Percentiles rank a stretch among this genome's conserved stretches.
Conservation (phyloP, 2,888 invertebrate genomes). For the Melikaiella ostensackeni region DNA sequence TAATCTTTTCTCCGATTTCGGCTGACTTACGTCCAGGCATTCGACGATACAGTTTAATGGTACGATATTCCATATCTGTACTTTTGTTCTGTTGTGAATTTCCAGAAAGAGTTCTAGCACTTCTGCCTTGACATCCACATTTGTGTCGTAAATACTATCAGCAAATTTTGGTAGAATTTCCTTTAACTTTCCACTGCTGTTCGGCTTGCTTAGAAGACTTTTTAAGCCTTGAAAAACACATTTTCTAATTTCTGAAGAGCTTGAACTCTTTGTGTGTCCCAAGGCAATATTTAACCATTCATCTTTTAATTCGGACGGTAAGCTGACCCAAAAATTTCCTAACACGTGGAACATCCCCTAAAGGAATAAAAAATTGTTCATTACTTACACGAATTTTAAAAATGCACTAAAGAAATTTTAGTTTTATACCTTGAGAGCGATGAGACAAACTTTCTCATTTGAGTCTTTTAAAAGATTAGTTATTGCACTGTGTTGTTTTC, state of each 20-base stretch:
- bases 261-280: constrained; percentile 43
- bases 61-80: constrained; percentile 53
- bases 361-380: constrained; percentile 22
- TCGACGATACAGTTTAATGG: constrained; percentile 54
- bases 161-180: constrained; percentile 50
- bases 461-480: constrained; percentile 55
- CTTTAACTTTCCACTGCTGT: constrained; percentile 44
- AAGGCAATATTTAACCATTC: constrained; percentile 56
- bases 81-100: constrained; percentile 44
- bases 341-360: constrained; percentile 55
- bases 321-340: constrained; percentile 50
- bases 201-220: constrained; percentile 45
- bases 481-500: constrained; percentile 54
- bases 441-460: constrained; percentile 53
- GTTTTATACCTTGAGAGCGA: constrained; percentile 54
- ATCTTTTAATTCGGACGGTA: constrained; percentile 48
- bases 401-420: background rate
- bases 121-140: constrained; percentile 48
- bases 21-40: constrained; percentile 50
- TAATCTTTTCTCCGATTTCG: background rate
- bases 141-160: constrained; percentile 52
- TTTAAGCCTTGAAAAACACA: constrained; percentile 55
- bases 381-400: background rate
- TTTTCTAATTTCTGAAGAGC: constrained; percentile 51
- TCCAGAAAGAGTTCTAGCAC: constrained; percentile 54